A percentile compares a stretch with the other conserved stretches of the same genome.
phyloP scores from a whole-genome alignment of 2,888 invertebrate species.

The Aethes cnicana region DNA sequence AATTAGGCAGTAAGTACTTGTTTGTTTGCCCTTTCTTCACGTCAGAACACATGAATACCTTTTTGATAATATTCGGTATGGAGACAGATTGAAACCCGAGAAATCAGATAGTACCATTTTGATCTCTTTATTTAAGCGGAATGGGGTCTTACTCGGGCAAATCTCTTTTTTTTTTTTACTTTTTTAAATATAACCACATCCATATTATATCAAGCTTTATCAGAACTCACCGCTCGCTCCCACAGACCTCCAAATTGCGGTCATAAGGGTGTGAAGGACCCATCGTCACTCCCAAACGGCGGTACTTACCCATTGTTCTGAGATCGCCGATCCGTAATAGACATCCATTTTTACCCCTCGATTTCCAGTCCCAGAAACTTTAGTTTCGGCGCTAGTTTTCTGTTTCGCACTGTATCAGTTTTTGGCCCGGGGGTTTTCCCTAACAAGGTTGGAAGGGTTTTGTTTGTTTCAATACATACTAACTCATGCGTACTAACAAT shows the following conservation, averaged over 20 bases:
- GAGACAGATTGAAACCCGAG: too few relatives aligned
- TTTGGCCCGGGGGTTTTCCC: conserved; percentile 5
- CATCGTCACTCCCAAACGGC: conserved; percentile 5
- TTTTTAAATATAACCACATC: too few relatives aligned
- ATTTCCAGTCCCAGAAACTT: not conserved
- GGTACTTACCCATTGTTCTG: conserved; percentile 1
- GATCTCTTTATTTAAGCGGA: too few relatives aligned
- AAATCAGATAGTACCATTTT: too few relatives aligned
- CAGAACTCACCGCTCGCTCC: too few relatives aligned
- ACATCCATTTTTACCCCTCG: conserved; percentile 1
- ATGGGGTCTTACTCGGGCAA: too few relatives aligned
- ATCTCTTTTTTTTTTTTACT: too few relatives aligned
- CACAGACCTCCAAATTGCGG: not conserved
- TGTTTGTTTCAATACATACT: not conserved
- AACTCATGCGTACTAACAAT: not conserved
- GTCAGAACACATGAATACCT: too few relatives aligned
- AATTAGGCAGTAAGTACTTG: too few relatives aligned
- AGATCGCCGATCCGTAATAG: not conserved
- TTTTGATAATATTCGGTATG: too few relatives aligned
- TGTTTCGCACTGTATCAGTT: not conserved
- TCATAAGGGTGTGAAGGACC: not conserved
- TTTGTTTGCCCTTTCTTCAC: too few relatives aligned
- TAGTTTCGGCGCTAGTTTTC: conserved; percentile 6
- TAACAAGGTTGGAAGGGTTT: not conserved
- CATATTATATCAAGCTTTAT: too few relatives aligned